These are phyloP conservation scores for Cheilosia variabilis DNA, from an alignment of 2,888 invertebrate genomes.

Conservation along the genomic window DNA sequence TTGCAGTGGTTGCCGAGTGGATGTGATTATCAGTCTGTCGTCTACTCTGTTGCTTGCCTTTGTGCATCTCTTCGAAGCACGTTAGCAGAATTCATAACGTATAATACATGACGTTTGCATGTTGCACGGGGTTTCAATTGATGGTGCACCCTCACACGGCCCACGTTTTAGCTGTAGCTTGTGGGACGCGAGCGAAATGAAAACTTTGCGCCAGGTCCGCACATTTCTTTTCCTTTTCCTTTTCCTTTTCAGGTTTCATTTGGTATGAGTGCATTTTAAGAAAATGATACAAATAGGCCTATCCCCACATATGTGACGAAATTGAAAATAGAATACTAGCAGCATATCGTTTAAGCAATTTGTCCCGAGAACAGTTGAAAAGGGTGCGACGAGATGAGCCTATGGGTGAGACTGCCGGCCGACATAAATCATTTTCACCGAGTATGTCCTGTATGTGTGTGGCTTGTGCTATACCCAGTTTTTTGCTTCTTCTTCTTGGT, in stretches of 20 bases:
- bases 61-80: conserved; percentile 20
- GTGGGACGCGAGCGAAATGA: not conserved
- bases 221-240: not conserved
- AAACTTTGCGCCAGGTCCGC: conserved; percentile 1
- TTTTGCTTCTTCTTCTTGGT: no score
- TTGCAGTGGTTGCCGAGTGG: conserved; percentile 13
- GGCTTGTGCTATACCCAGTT: no score
- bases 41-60: conserved; percentile 34
- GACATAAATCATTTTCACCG: no score
- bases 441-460: no score
- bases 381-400: not conserved
- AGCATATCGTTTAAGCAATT: conserved; percentile 1
- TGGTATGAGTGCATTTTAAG: not conserved
- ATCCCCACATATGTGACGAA: not conserved
- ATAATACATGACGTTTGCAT: conserved; percentile 29
- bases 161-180: no score
- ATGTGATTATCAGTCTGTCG: conserved; percentile 35
- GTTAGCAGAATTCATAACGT: conserved; percentile 26
- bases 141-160: not conserved
- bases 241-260: not conserved
- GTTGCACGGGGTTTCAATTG: conserved; percentile 18
- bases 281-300: not conserved
- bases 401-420: no score
- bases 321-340: not conserved
- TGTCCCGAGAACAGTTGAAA: not conserved